Base-by-base conservation (phyloP, 1,140 invertebrate genomes). In the Tetragonula clypearis region DNA sequence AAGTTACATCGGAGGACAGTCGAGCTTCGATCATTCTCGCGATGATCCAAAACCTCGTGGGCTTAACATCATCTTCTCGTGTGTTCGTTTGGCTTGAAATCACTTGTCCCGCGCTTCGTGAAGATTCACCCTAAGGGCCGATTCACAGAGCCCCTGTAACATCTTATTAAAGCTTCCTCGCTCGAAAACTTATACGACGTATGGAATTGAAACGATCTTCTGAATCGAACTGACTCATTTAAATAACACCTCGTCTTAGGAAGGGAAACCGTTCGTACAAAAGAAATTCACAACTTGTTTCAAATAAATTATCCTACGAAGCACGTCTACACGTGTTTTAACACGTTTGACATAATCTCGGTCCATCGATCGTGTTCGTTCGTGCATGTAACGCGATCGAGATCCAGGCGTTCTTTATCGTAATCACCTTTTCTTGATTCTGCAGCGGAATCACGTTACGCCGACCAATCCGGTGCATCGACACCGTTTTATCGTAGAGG, bases 61-160 rank as follows among this genome's bases (percentile, higher is more conserved):
- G 74, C 73, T 82, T 65, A 79, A 62, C 86, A 85, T 88, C 78
- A 85, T 88, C 73, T 79, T 74, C 79, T 87, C 58, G 35, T 69
- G 84, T 79, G 74, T 81, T 88, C 79, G 68, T 87, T 78, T 74
- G 78, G 72, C 86, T 88, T 75, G 78, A 84, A 88, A 87, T 79
- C 73, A 75, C 49, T 86, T 88, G 86, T 79, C 79, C 69, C 74
- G 73, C 56, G 71, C 79, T 79, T 85, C 55, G 83, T 74, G 69
- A 71, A 73, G 82, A 85, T 88, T 82, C 86, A 60, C 82, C 62
- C 53, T 88, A 88, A 88, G 83, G 86, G 74, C 62, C 74, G 72
- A 82, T 85, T 79, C 83, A 88, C 86, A 82, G 58, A 55, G 62
- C 30, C 23, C n/a, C 68, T 15, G 9, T n/a, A 21, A 60, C 53